phyloP scores from a whole-genome alignment of 2,888 invertebrate species.

The Ornithoptera alexandrae region DNA sequence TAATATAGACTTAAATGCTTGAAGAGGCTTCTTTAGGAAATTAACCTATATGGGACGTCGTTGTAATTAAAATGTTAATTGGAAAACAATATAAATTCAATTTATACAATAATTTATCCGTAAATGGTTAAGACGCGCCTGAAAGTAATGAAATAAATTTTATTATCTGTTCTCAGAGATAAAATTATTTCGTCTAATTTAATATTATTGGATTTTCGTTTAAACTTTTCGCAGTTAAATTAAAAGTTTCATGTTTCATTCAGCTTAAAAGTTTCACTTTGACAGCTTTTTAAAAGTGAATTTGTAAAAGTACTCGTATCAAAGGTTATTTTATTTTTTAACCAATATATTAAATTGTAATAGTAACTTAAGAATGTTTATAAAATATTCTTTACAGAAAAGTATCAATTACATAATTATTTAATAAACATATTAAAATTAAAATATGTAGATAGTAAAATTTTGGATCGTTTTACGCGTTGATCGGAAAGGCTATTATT shows the following conservation, averaged over 20 bases:
- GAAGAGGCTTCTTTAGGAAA: neutral
- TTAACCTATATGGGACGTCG: neutral
- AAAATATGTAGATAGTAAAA: too few species aligned
- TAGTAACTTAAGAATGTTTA: too few species aligned
- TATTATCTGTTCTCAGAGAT: slow-evolving; percentile 1
- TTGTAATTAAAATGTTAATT: neutral
- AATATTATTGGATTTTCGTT: slow-evolving; percentile 13
- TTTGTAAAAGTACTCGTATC: neutral
- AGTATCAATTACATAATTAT: too few species aligned
- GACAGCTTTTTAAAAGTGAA: neutral
- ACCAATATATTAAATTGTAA: too few species aligned
- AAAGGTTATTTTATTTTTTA: neutral
- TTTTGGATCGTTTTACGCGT: too few species aligned
- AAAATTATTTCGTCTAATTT: slow-evolving; percentile 15
- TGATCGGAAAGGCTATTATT: too few species aligned
- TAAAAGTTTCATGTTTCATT: slow-evolving; percentile 7
- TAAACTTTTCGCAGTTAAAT: slow-evolving; percentile 15
- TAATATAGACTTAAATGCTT: neutral
- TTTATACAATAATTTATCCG: neutral
- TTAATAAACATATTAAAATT: too few species aligned
- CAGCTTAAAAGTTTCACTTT: slow-evolving; percentile 6
- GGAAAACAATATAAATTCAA: neutral
- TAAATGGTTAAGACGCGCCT: neutral
- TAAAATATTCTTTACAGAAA: too few species aligned
- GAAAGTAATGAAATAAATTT: slow-evolving; percentile 10